Conservation (phyloP, 1,140 invertebrate species). For the Atta texana region DNA sequence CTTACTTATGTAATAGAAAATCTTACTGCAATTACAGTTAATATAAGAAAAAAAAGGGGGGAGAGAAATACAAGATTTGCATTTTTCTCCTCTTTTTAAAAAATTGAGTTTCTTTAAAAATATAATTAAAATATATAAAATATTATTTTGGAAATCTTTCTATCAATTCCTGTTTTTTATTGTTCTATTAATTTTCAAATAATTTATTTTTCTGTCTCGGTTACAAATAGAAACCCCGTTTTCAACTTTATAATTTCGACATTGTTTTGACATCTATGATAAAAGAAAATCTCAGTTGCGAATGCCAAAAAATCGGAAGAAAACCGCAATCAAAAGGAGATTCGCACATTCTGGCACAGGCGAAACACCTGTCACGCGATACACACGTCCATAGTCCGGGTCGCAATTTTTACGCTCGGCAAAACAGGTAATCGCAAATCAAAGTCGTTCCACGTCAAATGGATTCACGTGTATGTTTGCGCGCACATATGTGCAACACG, state of each 20-base stretch:
- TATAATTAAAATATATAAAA: background rate
- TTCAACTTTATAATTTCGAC: background rate
- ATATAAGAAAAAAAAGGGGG: background rate
- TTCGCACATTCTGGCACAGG: background rate
- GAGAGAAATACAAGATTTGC: background rate
- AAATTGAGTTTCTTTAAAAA: background rate
- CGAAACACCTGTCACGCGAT: conserved; percentile 58
- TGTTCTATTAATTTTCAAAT: background rate
- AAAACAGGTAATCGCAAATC: conserved; percentile 14
- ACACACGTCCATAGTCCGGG: background rate
- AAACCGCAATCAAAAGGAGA: background rate
- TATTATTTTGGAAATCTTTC: background rate
- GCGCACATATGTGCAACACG: conserved; percentile 4
- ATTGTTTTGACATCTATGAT: background rate
- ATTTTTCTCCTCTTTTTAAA: background rate
- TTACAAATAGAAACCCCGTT: background rate
- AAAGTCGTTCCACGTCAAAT: conserved; percentile 66
- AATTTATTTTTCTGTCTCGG: background rate
- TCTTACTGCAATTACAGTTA: background rate
- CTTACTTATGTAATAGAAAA: background rate
- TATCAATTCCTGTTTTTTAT: background rate
- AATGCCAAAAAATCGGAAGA: background rate
- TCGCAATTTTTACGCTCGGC: conserved; percentile 8
- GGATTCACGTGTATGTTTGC: conserved; percentile 70
- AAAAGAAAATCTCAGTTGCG: background rate